Evolutionary conservation across 2,113 vertebrate species (phyloP), one percentile per base, ranked within the genome.

Genomic region (Pseudois nayaur): DNA sequence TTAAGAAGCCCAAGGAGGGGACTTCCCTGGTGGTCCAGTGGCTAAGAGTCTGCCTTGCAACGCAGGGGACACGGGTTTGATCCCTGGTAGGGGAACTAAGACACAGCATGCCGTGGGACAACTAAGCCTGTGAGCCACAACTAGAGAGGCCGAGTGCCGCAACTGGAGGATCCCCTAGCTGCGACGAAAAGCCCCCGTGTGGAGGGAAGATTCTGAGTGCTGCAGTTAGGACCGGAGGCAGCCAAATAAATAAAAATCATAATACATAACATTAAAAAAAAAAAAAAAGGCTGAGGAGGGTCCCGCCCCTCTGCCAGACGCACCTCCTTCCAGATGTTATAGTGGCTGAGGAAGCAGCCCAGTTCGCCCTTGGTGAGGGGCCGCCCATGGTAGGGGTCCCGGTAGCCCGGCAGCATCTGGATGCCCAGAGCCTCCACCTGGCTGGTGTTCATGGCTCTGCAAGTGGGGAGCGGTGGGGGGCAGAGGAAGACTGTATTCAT

Each of bases 311-410:
- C 4, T 2, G 2, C 15, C 0, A 54, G 25, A 6, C 96, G 97
- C 89, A 99, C 99, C 99, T 99, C 99, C 97, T 99, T 99, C 99
- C 99, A 99, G 98, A 99, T 98, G 43, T 99, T 99, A 94, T 99
- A 99, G 98, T 99, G 99, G 59, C 99, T 99, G 57, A 99, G 99
- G 98, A 99, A 99, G 97, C 99, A 99, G 36, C 99, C 99, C 92
- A 99, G 98, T 97, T 99, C 99, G 52, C 99, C 99, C 86, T 99
- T 99, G 50, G 99, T 99, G 31, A 99, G 99, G 0, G 99, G 99
- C 13, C 99, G 99, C 8, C 99, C 99, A 0, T 99, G 99, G 98
- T 99, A 99, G 0, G 99, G 99, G 94, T 99, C 99, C 48, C 98
- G 99, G 97, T 99, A 99, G n/a, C 99, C 99, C 0, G 99, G 99